phyloP scores from a whole-genome alignment of 2,888 invertebrate species.

The Drosophila bunnanda region DNA sequence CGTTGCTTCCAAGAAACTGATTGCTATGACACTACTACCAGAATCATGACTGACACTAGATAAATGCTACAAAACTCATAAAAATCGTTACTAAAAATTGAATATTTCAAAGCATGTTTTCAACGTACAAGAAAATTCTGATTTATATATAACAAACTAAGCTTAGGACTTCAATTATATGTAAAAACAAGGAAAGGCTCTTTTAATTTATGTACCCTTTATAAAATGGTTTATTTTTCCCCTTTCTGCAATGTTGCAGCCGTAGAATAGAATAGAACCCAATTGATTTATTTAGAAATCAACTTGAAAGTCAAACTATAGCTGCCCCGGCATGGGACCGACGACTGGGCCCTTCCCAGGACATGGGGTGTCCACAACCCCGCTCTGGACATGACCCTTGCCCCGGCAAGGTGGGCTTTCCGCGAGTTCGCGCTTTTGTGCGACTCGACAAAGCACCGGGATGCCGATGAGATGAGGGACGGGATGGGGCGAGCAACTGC shows the following conservation, averaged over 20 bases:
- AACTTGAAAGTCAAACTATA: not conserved
- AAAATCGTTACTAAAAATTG: not conserved
- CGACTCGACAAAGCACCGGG: conserved; percentile 64
- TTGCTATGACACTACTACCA: not conserved
- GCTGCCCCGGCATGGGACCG: not conserved
- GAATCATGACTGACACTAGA: not conserved
- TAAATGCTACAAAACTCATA: not conserved
- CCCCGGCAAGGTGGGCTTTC: conserved; percentile 24
- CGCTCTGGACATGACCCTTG: conserved; percentile 16
- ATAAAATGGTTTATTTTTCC: fast-evolving
- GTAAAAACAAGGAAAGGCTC: no score
- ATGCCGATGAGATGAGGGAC: conserved; percentile 4
- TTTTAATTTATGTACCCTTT: no score
- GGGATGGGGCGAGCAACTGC: conserved; percentile 4
- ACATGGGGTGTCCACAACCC: conserved; percentile 7
- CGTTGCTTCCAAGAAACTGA: not conserved
- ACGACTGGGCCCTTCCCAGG: not conserved
- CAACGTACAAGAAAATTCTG: not conserved
- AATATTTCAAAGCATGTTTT: not conserved
- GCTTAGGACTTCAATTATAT: not conserved
- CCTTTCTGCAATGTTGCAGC: not conserved
- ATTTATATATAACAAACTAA: not conserved
- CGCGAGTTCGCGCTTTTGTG: conserved; percentile 73
- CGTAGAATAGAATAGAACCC: not conserved
- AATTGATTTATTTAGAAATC: not conserved